A percentile compares a stretch with the other conserved stretches of the same genome.
phyloP scores from a whole-genome alignment of 2,113 vertebrate genomes.

The Guaruba guarouba region DNA sequence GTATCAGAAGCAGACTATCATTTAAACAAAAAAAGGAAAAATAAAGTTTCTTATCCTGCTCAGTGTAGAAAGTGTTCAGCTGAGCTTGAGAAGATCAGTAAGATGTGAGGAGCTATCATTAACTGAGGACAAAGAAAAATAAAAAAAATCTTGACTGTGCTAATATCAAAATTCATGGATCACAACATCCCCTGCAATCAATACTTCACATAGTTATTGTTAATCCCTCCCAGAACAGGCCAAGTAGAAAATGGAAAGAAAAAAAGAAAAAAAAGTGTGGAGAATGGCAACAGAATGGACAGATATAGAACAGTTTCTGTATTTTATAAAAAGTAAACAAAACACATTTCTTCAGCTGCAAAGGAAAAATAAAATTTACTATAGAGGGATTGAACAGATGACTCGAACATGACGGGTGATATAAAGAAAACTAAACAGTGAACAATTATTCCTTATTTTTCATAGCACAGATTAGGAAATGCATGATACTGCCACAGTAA shows the following conservation, averaged over 20 bases:
- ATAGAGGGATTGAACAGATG: neutral
- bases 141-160: neutral
- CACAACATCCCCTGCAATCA: neutral
- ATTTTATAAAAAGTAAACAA: neutral
- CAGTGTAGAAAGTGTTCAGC: neutral
- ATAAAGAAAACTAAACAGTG: neutral
- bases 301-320: neutral
- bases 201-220: neutral
- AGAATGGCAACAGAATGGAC: neutral
- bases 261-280: neutral
- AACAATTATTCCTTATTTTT: neutral
- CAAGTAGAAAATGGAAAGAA: neutral
- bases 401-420: neutral
- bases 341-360: neutral
- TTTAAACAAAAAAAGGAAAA: neutral
- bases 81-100: neutral
- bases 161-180: neutral
- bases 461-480: neutral
- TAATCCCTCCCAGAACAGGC: neutral
- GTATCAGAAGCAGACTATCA: neutral
- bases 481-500: neutral
- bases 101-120: neutral
- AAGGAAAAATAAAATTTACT: fast-evolving
- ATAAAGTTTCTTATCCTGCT: neutral
- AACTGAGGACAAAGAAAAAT: neutral